Percentiles rank a stretch among this genome's conserved stretches.
Conservation (phyloP, 2,113 vertebrate genomes). For the Polyodon spathula region DNA sequence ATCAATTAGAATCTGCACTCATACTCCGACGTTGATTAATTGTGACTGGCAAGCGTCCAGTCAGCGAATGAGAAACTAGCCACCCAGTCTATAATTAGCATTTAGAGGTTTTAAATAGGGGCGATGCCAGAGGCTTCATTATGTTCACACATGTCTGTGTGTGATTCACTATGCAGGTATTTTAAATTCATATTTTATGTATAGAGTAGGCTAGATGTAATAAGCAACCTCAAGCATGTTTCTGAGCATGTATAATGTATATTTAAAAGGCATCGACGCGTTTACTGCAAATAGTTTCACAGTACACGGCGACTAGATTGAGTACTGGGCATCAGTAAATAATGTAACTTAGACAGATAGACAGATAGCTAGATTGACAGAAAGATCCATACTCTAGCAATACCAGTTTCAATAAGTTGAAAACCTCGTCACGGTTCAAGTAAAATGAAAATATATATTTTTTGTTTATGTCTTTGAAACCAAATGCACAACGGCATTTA, state of each 20-base stretch:
- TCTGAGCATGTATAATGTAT: not conserved
- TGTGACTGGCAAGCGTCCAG: slow-evolving; percentile 2
- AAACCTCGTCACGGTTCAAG: no score
- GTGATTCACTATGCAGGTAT: slow-evolving; percentile 2
- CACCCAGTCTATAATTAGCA: slow-evolving; percentile 6
- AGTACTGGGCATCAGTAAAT: no score
- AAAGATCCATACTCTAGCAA: not conserved
- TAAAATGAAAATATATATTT: no score
- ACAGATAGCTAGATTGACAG: not conserved
- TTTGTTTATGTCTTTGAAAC: no score
- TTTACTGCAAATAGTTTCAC: not conserved
- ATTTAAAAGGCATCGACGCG: not conserved
- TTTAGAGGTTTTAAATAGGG: not conserved
- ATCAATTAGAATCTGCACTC: slow-evolving; percentile 17
- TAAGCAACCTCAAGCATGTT: not conserved
- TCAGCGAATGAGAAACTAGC: slow-evolving; percentile 4
- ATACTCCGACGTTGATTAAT: slow-evolving; percentile 13
- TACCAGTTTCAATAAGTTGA: no score
- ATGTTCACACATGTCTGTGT: not conserved
- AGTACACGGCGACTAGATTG: no score
- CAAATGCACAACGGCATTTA: no score
- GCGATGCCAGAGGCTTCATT: not conserved
- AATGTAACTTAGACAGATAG: not conserved
- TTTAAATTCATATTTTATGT: slow-evolving; percentile 3
- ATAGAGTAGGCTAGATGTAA: not conserved